Base-by-base conservation (phyloP, 2,113 vertebrate genomes). In the Sebastes schlegelii region DNA sequence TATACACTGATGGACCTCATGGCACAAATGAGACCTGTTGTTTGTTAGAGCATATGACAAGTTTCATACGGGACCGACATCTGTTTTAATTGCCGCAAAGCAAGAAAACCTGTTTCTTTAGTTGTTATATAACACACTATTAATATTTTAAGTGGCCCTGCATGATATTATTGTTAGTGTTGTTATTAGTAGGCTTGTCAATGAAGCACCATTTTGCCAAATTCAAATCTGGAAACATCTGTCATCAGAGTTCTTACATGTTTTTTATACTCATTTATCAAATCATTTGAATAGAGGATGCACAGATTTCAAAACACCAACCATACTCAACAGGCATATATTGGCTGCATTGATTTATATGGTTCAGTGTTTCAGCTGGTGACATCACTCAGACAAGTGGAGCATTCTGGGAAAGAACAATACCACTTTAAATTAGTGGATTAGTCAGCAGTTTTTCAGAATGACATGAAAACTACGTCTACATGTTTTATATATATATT, bases 281-380 rank as follows among this genome's bases (percentile, higher is more conserved):
- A 19, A 66, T 55, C 19, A 61, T 40, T 13, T 54, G 12, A 65
- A 70, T 13, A 23, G 42, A 80, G 61, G 60, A 72, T 70, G 49
- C 52, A 48, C 42, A 45, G 67, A 63, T 69, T 75, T 62, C 57
- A 52, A 42, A 34, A 40, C 17, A 74, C 77, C 74, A 34, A 57
- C 4, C 34, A 34, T 82, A 12, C 55, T 77, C 23, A 65, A 48
- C 40, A 52, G 42, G 48, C 62, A n/a, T 74, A 69, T 65, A 69
- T 65, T 52, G 69, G 13, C 52, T n/a, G 16, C 51, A 68, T 61
- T 73, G 68, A 77, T 81, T 81, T 54, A 52, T 68, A 1, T 43
- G 48, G 62, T 55, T 72, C 34, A 49, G 43, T 34, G 55, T 67
- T 65, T 21, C 26, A 57, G 49, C 34, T 34, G 34, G 34, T 34